phyloP scores from a whole-genome alignment of 1,140 invertebrate species.

The Microplitis mediator region DNA sequence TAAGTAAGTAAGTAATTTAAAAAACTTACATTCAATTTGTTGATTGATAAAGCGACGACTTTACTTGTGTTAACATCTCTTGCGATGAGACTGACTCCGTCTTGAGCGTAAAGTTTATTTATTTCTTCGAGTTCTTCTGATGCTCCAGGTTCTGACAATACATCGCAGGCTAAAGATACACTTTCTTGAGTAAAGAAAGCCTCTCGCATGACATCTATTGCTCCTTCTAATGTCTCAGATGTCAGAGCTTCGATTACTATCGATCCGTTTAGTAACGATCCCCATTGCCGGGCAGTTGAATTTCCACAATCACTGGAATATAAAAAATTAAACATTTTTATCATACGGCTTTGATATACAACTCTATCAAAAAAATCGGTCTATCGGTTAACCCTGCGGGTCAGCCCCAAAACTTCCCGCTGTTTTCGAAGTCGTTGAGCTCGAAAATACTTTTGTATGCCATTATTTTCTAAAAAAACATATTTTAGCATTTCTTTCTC shows the following conservation, averaged over 20 bases:
- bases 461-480: no score
- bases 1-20: background rate
- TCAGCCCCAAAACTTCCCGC: no score
- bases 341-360: no score
- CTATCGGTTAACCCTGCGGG: no score
- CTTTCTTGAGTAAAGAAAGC: constrained; percentile 67
- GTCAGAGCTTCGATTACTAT: constrained; percentile 53
- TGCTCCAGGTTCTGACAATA: constrained; percentile 63
- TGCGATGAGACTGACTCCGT: constrained; percentile 71
- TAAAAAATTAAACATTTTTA: no score
- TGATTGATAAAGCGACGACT: constrained; percentile 68
- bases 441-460: no score
- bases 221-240: constrained; percentile 44
- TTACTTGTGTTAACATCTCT: constrained; percentile 60
- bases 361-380: no score
- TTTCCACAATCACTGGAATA: no score
- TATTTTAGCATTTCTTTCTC: no score
- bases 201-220: constrained; percentile 62
- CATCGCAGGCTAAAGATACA: constrained; percentile 61
- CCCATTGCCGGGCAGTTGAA: constrained; percentile 43
- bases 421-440: no score
- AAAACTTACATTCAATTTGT: constrained; percentile 68
- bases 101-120: constrained; percentile 64
- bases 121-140: constrained; percentile 66
- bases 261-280: constrained; percentile 39